These are phyloP conservation scores for Aurelia aurita complex sp. Pacific DNA, from an alignment of 30 jellyfish, hydroid and myxozoan genomes.

Conservation along the genomic window DNA sequence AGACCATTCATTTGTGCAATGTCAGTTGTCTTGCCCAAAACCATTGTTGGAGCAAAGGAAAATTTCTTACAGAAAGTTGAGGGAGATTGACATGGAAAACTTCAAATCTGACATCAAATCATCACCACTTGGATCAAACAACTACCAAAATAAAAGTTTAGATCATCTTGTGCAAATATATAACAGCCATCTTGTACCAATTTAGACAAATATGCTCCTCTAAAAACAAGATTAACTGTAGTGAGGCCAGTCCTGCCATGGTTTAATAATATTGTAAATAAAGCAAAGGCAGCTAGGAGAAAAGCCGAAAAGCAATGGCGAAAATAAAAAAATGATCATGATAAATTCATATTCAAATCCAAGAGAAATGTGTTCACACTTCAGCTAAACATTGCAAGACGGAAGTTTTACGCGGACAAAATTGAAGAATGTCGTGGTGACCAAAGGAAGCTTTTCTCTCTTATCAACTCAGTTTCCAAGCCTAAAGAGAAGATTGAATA, in stretches of 20 bases:
- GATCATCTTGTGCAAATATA: no score
- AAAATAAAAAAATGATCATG: neutral
- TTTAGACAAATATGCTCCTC: no score
- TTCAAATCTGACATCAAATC: conserved; percentile 26
- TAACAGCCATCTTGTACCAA: no score
- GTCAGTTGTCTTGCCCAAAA: neutral
- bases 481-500: neutral
- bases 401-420: no score
- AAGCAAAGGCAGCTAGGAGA: conserved; percentile 3
- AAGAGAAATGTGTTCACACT: no score
- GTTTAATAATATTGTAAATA: neutral
- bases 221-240: no score
- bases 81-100: conserved; percentile 19
- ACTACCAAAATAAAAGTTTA: conserved; percentile 5
- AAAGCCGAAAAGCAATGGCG: conserved; percentile 18
- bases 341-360: neutral
- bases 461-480: conserved; percentile 12
- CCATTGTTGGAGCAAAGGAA: neutral
- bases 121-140: conserved; percentile 26
- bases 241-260: conserved; percentile 37
- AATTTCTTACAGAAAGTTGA: conserved; percentile 8
- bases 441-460: conserved; percentile 41
- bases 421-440: conserved; percentile 15
- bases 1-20: neutral
- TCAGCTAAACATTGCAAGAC: no score